Evolutionary conservation across 2,888 invertebrate species (phyloP).

Genomic region (Melieria picta): DNA sequence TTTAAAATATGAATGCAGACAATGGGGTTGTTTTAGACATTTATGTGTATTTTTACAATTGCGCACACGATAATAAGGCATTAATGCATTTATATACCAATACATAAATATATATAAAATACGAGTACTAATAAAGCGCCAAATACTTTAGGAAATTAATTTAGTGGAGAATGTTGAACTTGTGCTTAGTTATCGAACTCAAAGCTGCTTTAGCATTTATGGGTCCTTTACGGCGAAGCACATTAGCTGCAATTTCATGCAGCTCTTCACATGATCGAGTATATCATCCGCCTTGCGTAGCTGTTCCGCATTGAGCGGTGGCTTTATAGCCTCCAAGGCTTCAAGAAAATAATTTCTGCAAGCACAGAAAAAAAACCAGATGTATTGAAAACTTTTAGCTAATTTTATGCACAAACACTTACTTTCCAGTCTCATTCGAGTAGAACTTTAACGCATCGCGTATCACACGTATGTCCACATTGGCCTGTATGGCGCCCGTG

Average conservation of each 20-base stretch:
- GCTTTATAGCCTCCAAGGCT: constrained; percentile 79
- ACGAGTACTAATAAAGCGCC: too few species aligned
- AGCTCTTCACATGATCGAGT: constrained; percentile 71
- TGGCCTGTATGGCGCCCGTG: constrained; percentile 80
- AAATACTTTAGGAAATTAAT: too few species aligned
- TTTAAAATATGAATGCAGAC: constrained; percentile 49
- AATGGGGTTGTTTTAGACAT: too few species aligned
- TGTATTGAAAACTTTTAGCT: not conserved
- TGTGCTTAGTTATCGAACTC: too few species aligned
- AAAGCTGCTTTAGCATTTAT: constrained; percentile 38
- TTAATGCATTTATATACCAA: not conserved
- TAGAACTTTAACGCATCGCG: constrained; percentile 74
- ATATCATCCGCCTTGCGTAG: constrained; percentile 73
- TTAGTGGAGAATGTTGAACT: too few species aligned
- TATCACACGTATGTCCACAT: constrained; percentile 78
- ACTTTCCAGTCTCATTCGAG: constrained; percentile 75
- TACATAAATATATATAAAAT: not conserved
- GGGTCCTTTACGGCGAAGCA: constrained; percentile 68
- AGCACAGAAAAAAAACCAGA: constrained; percentile 8
- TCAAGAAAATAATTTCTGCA: constrained; percentile 80
- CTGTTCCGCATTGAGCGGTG: constrained; percentile 73
- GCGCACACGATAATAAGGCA: not conserved
- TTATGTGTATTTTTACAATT: not conserved
- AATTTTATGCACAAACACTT: constrained; percentile 48
- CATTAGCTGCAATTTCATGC: constrained; percentile 76